Base-by-base conservation (phyloP, 2,113 vertebrate genomes). In the Zapornia atra region DNA sequence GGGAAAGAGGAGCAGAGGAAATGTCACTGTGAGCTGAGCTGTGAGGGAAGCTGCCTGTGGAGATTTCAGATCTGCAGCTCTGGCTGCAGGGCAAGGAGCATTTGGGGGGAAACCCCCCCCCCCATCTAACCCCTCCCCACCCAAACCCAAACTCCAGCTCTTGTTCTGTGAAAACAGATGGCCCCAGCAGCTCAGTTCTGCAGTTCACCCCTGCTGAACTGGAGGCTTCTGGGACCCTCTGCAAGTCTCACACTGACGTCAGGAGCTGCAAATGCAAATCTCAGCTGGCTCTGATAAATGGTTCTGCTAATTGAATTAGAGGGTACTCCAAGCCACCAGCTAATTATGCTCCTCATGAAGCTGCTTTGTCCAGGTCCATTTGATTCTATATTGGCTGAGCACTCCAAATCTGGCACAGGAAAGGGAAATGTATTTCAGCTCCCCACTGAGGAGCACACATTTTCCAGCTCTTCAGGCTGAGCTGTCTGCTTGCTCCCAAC, bases 271-370 rank as follows among this genome's bases (percentile, higher is more conserved):
- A 96, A 97, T 94, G 97, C 75, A 92, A 97, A 93, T 97, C 96
- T 98, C 97, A 86, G 91, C 92, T 82, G 81, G 90, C 97, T 91
- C 96, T 96, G 94, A 97, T 97, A 97, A 97, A 97, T 94, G 94
- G 91, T 88, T 85, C 97, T 96, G 97, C 91, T 98, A 98, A 98
- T 98, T 98, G 97, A 98, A 98, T 98, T 98, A 98, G 97, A 97
- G 97, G 97, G 96, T 92, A 95, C 97, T 97, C 86, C 51, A n/a
- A 97, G 97, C 95, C 84, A 77, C 93, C 91, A 94, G 96, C 98
- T 98, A 97, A 98, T 98, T 97, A 97, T 63, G 94, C 97, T 94
- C 31, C 92, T 96, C 92, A 90, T 98, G 95, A 97, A 93, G 70
- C 96, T 91, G 96, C 96, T 98, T 97, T 98, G 97, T 98, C 97